Base-by-base conservation (phyloP, 1,140 invertebrate genomes). In the Zaprionus ghesquierei region DNA sequence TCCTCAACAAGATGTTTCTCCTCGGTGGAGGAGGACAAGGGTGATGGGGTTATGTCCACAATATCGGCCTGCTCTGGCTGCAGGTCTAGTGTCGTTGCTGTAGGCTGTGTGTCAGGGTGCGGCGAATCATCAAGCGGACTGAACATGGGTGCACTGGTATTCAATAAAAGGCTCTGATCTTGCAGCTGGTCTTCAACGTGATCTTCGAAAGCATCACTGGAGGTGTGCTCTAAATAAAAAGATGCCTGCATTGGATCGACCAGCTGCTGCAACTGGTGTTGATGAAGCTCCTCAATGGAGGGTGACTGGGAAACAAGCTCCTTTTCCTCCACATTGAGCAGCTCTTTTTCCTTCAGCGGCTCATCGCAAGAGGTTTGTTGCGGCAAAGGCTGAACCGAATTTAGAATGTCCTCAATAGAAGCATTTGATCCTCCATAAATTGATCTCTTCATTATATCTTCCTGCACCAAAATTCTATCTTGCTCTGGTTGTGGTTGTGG, bases 1-100 rank as follows among this genome's bases (percentile, higher is more conserved):
- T 91, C 82, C 50, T 91, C 90, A 2, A 90, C 71, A 6, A 91
- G 61, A 63, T 91, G 89, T 41, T 91, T 91, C 59, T 91, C 90
- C 49, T 90, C 90, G 46, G 90, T 89, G 41, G 77, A 90, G 9
- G 89, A 81, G 49, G 77, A 80, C 13, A 79, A 18, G 10, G 89
- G 89, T 5, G 89, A 90, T 13, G 89, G 86, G 15, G 89, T 77
- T 5, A 89, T 75, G 54, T 87, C 84, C 9, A 80, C 79, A 23
- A 89, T 69, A 27, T 73, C 84, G 2, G 77, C 73, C 22, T 70
- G 73, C 56, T 89, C 76, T 1, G 79, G 75, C 20, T 84, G 63
- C 4, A 82, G 50, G n/a, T 89, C 79, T n/a, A 87, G 41, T 12
- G 49, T 70, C 25, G 77, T 89, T 25, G 75, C 38, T 44, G 77